Evolutionary conservation across 1,140 invertebrate genomes (phyloP).

Genomic region (Drosophila sp.): DNA sequence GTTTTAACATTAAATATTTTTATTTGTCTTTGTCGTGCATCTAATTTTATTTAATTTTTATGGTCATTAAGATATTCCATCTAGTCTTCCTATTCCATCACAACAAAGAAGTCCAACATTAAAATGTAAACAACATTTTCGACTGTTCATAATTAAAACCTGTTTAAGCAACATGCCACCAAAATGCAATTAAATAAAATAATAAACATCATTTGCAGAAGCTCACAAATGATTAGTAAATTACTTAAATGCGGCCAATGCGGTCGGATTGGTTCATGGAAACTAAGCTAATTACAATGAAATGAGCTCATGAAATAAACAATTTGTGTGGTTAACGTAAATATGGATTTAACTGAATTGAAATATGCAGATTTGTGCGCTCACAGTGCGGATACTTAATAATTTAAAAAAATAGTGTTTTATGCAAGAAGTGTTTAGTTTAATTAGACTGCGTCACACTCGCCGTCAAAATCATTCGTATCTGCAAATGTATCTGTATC

Average conservation of each 20-base stretch:
- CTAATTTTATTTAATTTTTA: no score
- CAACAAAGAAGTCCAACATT: no score
- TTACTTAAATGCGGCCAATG: slow-evolving; percentile 11
- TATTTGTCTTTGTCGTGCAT: no score
- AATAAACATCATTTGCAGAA: slow-evolving; percentile 21
- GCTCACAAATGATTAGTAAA: slow-evolving; percentile 7
- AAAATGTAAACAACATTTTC: neutral
- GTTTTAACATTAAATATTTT: no score
- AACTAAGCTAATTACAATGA: slow-evolving; percentile 36
- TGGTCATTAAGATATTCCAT: no score
- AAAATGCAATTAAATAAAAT: slow-evolving; percentile 31
- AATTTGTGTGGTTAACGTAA: slow-evolving; percentile 3
- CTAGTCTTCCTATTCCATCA: no score
- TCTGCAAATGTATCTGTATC: slow-evolving; percentile 25
- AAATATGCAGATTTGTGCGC: neutral
- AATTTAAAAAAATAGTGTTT: neutral
- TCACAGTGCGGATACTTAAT: slow-evolving; percentile 20
- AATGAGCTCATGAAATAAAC: slow-evolving; percentile 36
- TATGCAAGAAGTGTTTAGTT: slow-evolving; percentile 22
- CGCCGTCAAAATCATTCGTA: slow-evolving; percentile 34
- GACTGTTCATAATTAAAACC: no score
- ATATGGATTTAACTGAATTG: neutral
- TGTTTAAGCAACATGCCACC: slow-evolving; percentile 1
- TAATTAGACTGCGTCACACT: slow-evolving; percentile 46
- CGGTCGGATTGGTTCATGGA: neutral